Conservation (phyloP, 2,888 invertebrate species). For the Dromius quadrimaculatus region DNA sequence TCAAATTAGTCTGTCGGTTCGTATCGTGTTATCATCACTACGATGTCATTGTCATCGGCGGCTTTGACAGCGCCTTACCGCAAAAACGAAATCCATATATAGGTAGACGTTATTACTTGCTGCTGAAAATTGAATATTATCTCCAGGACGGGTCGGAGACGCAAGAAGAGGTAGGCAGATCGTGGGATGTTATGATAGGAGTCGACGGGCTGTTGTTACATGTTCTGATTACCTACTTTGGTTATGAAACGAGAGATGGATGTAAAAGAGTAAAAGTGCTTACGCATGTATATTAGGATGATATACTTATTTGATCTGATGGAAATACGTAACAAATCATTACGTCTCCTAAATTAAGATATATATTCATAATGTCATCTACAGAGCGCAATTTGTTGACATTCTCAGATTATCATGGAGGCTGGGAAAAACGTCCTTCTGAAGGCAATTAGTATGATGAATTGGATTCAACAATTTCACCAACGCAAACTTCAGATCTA, state of each 20-base stretch:
- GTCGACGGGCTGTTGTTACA: slow-evolving; percentile 26
- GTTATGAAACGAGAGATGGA: neutral
- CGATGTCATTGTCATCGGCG: neutral
- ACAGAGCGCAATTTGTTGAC: no score
- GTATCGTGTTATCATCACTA: neutral
- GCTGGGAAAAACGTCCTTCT: no score
- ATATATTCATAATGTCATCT: no score
- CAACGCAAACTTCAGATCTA: no score
- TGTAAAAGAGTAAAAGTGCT: neutral
- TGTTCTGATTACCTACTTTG: slow-evolving; percentile 25
- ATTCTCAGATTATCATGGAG: no score
- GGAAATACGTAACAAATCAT: no score
- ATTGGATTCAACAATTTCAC: no score
- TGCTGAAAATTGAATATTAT: slow-evolving; percentile 46
- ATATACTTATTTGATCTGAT: no score
- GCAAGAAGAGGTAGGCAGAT: neutral
- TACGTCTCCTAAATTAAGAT: no score
- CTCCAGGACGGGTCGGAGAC: neutral
- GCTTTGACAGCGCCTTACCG: neutral
- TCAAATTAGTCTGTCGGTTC: slow-evolving; percentile 34
- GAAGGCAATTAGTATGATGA: no score
- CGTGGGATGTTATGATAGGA: slow-evolving; percentile 5
- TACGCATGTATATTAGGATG: neutral
- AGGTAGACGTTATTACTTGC: slow-evolving; percentile 41
- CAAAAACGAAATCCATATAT: slow-evolving; percentile 39